Evolutionary conservation across 1,140 invertebrate genomes (phyloP).

Genomic region (Pseudobourletiella spinata): DNA sequence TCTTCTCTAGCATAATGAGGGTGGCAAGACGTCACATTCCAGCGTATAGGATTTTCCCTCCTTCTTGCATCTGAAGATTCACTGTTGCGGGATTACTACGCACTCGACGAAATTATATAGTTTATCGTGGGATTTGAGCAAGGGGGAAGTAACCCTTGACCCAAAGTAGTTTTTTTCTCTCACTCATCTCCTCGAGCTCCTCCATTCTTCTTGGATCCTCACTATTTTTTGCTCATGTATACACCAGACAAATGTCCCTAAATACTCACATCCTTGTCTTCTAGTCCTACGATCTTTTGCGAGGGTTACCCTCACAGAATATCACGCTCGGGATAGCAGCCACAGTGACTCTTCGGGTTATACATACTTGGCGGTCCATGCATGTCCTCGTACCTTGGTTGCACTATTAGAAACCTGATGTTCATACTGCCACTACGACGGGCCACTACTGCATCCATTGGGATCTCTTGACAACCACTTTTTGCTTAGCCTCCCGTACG

Average conservation of each 20-base stretch:
- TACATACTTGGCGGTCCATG: no score
- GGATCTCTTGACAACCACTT: no score
- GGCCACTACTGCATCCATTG: neutral
- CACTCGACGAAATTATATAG: no score
- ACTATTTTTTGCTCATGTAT: neutral
- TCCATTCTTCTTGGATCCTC: neutral
- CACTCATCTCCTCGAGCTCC: neutral
- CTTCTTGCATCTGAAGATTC: no score
- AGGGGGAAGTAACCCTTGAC: constrained; percentile 4
- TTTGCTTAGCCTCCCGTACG: no score
- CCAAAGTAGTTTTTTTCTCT: constrained; percentile 4
- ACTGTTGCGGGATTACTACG: no score
- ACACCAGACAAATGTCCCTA: neutral
- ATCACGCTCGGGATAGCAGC: no score
- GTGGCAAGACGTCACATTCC: neutral
- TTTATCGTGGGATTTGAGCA: neutral
- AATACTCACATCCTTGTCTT: neutral
- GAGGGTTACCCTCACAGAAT: neutral
- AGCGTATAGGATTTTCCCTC: neutral
- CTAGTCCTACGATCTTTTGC: neutral
- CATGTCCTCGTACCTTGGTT: neutral
- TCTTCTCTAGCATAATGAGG: neutral
- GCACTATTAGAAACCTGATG: neutral
- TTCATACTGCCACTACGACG: neutral
- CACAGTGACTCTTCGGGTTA: no score